Evolutionary conservation across 2,797 vertebrate genomes (phyloP), one percentile per base, ranked within the genome.

Genomic region (Bradypus variegatus): DNA sequence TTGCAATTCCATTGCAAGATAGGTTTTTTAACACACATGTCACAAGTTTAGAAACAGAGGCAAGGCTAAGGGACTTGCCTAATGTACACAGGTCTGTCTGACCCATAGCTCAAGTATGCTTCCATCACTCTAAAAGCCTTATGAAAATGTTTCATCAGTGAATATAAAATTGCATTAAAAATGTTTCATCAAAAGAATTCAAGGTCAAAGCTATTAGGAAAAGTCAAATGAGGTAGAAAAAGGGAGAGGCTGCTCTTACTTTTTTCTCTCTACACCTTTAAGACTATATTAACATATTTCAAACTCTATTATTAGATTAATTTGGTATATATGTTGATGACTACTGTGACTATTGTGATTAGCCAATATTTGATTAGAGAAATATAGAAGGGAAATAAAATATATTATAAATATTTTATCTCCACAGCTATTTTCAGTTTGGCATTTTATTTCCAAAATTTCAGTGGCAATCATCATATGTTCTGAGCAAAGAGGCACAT

Each of bases 351-450:
- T 85, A 1, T 41, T 83, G 13, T 36, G 2, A 91, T 79, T 21
- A 91, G 14, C n/a, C 95, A 95, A 88, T 2, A 75, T 88, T 95
- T 29, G 48, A 13, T 15, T 64, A 76, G 25, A 36, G 67, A 93
- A 95, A 48, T 53, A 83, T 12, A 33, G 76, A 94, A 90, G 27
- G 65, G 86, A 95, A 90, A n/a, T n/a, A 55, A 93, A 83, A 60
- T 31, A 73, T 11, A 53, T 94, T 89, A 65, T 83, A 88, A 90
- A 92, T 89, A 7, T 1, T 33, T 21, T 12, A 72, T 88, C 86
- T 91, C 86, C 13, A 8, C 16, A 89, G 89, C 79, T 89, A n/a
- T 87, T 92, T 62, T 80, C 80, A 94, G 64, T 88, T 96, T 94
- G 15, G 50, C 8, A 90, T 73, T 90, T 45, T 82, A 90, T 86